Evolutionary conservation across 2,113 vertebrate genomes (phyloP), one percentile per base, ranked within the genome.

Genomic region (Catharus bicknelli): DNA sequence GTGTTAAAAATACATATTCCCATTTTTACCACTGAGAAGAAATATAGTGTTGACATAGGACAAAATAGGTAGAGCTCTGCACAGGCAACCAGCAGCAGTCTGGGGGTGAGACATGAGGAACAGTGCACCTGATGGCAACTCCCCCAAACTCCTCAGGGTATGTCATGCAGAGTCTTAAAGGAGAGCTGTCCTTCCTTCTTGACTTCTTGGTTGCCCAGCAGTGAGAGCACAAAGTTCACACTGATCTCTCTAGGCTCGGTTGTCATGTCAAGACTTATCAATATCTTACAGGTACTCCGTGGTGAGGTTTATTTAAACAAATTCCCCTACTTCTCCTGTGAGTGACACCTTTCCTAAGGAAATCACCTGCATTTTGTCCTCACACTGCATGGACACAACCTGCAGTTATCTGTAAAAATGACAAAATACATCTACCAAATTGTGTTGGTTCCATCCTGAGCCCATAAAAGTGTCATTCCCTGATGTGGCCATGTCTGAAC

Each of bases 301-400:
- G 48, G 13, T 25, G 4, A 48, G 48, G 18, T 58, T 68, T 85
- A 11, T 36, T 59, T 43, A 79, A 84, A 64, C 5, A 29, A 19
- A 32, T 10, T 38, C 23, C 47, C 48, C 7, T 40, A 0, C 64
- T 57, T 70, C 47, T 13, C 4, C n/a, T 14, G 13, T 38, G 26
- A 69, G 5, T 1, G 5, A 32, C 16, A 18, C 18, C 5, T 62
- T 78, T 29, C 10, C 8, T 11, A 27, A 68, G 30, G 38, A 38
- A 38, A 38, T 38, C 38, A 38, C 9, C 38, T 38, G 38, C 8
- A 38, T 38, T 38, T 38, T 38, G 10, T 38, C 38, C 9, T 38
- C 38, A 32, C 13, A 13, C 4, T 32, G 14, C 8, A 14, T 11
- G 20, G 14, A 29, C 48, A 16, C 4, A 54, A 25, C 1, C 1